Evolutionary conservation across 2,888 invertebrate genomes (phyloP).

Genomic region (Mythimna albipuncta): DNA sequence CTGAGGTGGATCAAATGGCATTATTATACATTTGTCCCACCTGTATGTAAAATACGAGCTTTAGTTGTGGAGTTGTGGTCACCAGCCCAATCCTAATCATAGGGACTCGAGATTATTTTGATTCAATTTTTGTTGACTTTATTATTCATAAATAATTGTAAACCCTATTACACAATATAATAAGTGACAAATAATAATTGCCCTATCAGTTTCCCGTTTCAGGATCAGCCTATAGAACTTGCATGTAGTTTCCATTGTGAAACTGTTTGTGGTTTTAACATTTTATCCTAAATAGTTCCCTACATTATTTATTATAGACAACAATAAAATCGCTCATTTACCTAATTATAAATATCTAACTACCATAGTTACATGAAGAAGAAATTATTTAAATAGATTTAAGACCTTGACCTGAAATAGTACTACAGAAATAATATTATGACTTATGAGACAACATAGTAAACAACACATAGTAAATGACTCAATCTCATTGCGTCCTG

Average conservation of each 20-base stretch:
- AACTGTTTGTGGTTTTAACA: conserved; percentile 11
- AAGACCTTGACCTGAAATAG: not conserved
- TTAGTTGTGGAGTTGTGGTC: too few relatives aligned
- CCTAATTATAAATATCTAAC: not conserved
- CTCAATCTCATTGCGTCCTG: not conserved
- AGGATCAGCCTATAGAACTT: not conserved
- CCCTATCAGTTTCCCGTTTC: not conserved
- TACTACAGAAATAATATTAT: conserved; percentile 1
- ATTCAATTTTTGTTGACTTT: not conserved
- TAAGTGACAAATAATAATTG: not conserved
- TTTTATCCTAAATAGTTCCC: not conserved
- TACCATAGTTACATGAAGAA: not conserved
- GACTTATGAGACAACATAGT: not conserved
- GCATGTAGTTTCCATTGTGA: conserved; percentile 5
- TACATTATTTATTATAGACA: not conserved
- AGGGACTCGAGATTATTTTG: not conserved
- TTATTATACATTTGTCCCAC: too few relatives aligned
- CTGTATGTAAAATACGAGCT: too few relatives aligned
- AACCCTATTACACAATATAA: not conserved
- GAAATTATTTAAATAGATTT: not conserved
- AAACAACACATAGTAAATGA: not conserved
- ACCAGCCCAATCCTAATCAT: too few relatives aligned
- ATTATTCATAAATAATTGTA: not conserved
- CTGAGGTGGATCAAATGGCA: too few relatives aligned
- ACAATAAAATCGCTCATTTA: not conserved